Percentiles rank a stretch among this genome's conserved stretches.
Evolutionary conservation across 2,113 vertebrate species (phyloP).

Genomic region (Athene cunicularia): DNA sequence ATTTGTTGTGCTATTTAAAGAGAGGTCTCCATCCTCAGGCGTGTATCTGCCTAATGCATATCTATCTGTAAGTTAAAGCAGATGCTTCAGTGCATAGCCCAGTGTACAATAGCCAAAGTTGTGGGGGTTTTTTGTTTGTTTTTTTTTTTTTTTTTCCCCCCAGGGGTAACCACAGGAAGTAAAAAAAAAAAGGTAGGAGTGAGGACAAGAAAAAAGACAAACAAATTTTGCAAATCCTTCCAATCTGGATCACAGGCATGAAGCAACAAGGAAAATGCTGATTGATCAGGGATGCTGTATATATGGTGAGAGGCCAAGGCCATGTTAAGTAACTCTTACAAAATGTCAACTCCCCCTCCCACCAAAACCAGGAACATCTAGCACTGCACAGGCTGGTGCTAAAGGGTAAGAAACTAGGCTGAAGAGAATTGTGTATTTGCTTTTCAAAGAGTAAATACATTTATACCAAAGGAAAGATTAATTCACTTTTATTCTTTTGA

Average conservation of each 20-base stretch:
- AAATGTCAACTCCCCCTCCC: neutral
- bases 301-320: conserved; percentile 63
- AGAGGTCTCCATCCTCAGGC: conserved; percentile 1
- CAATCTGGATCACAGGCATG: conserved; percentile 25
- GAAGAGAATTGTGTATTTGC: neutral
- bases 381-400: neutral
- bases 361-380: neutral
- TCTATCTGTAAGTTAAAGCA: conserved; percentile 63
- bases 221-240: conserved; percentile 64
- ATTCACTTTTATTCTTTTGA: neutral
- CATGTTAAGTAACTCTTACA: neutral
- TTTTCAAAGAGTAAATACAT: neutral
- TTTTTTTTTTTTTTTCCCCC: neutral
- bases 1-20: conserved; percentile 32
- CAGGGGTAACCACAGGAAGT: conserved; percentile 39
- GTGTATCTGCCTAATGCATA: neutral
- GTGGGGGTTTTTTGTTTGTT: no score
- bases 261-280: conserved; percentile 62
- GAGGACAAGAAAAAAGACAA: conserved; percentile 39
- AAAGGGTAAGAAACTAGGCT: neutral
- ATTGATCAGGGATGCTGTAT: conserved; percentile 49
- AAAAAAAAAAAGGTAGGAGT: neutral
- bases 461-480: neutral
- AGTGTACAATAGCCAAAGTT: conserved; percentile 45
- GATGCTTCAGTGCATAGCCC: conserved; percentile 3